These are phyloP conservation scores for Sisor rabdophorus DNA, from an alignment of 2,113 vertebrate genomes.

Conservation along the genomic window DNA sequence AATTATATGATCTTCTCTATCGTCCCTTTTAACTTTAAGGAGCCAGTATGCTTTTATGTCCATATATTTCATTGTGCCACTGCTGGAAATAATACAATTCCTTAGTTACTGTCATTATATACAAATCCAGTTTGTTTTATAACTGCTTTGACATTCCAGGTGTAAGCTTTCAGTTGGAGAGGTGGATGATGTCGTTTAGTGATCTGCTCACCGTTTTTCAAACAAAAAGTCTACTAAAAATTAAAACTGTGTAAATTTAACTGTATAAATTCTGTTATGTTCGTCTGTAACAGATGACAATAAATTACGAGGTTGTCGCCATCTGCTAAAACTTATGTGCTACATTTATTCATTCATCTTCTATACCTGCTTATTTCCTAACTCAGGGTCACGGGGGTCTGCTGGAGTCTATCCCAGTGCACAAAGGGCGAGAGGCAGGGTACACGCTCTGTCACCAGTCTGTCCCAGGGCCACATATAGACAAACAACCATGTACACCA, in stretches of 20 bases:
- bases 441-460: too few species aligned
- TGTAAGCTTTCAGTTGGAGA: conserved; percentile 39
- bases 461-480: too few species aligned
- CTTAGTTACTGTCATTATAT: conserved; percentile 12
- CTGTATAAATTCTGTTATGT: too few species aligned
- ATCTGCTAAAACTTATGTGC: conserved; percentile 4
- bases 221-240: conserved; percentile 45
- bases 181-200: conserved; percentile 28
- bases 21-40: neutral
- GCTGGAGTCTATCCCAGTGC: too few species aligned
- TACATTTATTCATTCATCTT: too few species aligned
- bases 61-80: conserved; percentile 10
- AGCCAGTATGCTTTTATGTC: neutral
- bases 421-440: too few species aligned
- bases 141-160: conserved; percentile 22
- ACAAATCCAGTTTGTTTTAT: conserved; percentile 19
- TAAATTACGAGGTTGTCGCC: conserved; percentile 8
- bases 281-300: conserved; percentile 31
- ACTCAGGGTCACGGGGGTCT: too few species aligned
- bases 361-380: too few species aligned
- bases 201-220: conserved; percentile 32
- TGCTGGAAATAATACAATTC: conserved; percentile 24
- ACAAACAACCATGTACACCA: too few species aligned
- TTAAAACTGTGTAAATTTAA: conserved; percentile 35
- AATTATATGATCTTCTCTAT: conserved; percentile 6